These are phyloP conservation scores for Sternotherus odoratus DNA, from an alignment of 2,797 vertebrate genomes.

Conservation along the genomic window DNA sequence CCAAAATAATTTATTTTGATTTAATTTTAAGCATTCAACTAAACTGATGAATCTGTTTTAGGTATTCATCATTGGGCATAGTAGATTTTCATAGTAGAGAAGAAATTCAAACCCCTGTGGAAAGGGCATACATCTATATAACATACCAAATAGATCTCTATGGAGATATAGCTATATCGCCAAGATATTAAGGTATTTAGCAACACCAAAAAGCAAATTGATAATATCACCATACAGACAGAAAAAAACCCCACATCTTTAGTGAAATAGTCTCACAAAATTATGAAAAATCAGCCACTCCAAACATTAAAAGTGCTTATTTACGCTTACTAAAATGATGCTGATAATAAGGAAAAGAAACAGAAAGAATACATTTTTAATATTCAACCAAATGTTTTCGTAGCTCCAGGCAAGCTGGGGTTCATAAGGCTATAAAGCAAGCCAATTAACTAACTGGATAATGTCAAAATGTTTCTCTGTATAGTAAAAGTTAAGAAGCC, in stretches of 20 bases:
- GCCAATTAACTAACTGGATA: not conserved
- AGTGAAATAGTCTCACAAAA: not conserved
- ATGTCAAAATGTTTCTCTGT: not conserved
- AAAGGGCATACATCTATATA: not conserved
- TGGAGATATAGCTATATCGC: not conserved
- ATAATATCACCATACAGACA: not conserved
- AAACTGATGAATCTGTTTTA: slow-evolving; percentile 2
- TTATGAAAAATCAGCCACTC: not conserved
- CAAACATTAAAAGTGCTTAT: not conserved
- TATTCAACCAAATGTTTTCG: not conserved
- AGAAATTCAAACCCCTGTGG: not conserved
- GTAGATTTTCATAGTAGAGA: not conserved
- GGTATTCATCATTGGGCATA: not conserved
- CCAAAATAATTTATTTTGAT: not conserved
- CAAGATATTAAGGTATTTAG: not conserved
- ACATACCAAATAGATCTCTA: not conserved
- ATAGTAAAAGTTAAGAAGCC: not conserved
- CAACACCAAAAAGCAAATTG: not conserved
- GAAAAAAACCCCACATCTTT: not conserved
- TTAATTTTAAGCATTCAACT: not conserved
- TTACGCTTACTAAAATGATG: not conserved
- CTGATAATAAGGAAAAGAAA: not conserved
- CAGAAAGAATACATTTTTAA: not conserved
- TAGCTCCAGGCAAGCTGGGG: not conserved
- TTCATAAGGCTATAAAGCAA: not conserved